phyloP scores from a whole-genome alignment of 2,888 invertebrate genomes.

The Stegana nigrithorax region DNA sequence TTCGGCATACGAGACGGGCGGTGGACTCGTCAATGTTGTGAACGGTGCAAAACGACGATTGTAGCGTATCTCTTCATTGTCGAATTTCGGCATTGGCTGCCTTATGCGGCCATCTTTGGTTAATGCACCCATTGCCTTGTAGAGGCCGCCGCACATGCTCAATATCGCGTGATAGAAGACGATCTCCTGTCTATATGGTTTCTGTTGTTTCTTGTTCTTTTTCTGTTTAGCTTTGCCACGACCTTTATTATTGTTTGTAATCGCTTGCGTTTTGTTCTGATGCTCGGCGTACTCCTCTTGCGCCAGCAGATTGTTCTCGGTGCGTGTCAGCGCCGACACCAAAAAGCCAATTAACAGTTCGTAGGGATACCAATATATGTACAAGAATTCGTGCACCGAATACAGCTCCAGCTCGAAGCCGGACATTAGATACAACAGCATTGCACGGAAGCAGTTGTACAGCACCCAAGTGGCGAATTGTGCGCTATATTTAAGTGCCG shows the following conservation, averaged over 20 bases:
- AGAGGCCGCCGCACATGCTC: constrained; percentile 94
- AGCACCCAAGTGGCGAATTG: constrained; percentile 85
- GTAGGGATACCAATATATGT: constrained; percentile 96
- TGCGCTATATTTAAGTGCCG: constrained; percentile 70
- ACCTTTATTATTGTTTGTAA: constrained; percentile 54
- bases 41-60: constrained; percentile 95
- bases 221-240: constrained; percentile 68
- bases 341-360: constrained; percentile 96
- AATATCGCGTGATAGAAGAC: constrained; percentile 92
- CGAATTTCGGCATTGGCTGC: constrained; percentile 88
- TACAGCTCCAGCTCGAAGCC: constrained; percentile 97
- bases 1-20: constrained; percentile 90
- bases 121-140: constrained; percentile 94
- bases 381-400: constrained; percentile 95
- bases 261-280: constrained; percentile 53
- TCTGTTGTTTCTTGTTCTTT: constrained; percentile 73
- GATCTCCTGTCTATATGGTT: constrained; percentile 84
- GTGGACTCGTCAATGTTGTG: constrained; percentile 85
- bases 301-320: constrained; percentile 85
- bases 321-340: constrained; percentile 88
- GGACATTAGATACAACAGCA: constrained; percentile 93
- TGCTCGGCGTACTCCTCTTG: constrained; percentile 75
- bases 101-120: constrained; percentile 87
- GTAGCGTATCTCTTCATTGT: constrained; percentile 93
- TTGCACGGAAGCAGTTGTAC: constrained; percentile 90